Evolutionary conservation across 2,113 vertebrate genomes (phyloP), one percentile per base, ranked within the genome.

Genomic region (Merops nubicus): DNA sequence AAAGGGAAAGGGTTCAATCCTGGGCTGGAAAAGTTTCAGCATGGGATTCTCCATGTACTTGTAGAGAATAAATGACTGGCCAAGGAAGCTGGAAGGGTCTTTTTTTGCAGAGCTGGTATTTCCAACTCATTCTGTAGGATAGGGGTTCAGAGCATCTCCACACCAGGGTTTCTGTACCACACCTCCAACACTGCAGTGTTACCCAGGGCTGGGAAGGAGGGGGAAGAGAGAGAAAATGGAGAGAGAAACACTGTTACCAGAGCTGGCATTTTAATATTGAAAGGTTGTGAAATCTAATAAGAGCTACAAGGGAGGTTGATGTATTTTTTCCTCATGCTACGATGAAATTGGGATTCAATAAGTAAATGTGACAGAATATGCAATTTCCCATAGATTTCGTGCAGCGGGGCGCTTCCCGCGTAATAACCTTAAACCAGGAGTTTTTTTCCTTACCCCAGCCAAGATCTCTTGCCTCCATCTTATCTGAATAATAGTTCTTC

Each of bases 291-390:
- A 98, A 98, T 98, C 98, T 98, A 98, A 98, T 98, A 98, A 98
- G 96, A 97, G 96, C 96, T 97, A 97, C 98, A 96, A 96, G 96
- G 89, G 93, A 97, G 92, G 96, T 67, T 95, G 97, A 97, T 97
- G 92, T 93, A 88, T 95, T 95, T 95, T 83, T 96, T 73, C 81
- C 92, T 85, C 33, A 16, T 96, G 93, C 90, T 92, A 96, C 79
- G 74, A 94, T 97, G 97, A 98, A 96, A 96, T 96, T 93, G 86
- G 97, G 97, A 98, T 98, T 98, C 98, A 98, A 98, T 98, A 98
- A 98, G 97, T 98, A 98, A 98, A 98, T 98, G 98, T 98, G 98
- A 98, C 98, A 98, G 98, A 98, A 98, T 98, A 96, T 98, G 98
- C 98, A 98, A 98, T 98, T 98, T 98, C 97, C 97, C 97, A 96